phyloP scores from a whole-genome alignment of 1,140 invertebrate genomes.

The Geopemphigus sp. region DNA sequence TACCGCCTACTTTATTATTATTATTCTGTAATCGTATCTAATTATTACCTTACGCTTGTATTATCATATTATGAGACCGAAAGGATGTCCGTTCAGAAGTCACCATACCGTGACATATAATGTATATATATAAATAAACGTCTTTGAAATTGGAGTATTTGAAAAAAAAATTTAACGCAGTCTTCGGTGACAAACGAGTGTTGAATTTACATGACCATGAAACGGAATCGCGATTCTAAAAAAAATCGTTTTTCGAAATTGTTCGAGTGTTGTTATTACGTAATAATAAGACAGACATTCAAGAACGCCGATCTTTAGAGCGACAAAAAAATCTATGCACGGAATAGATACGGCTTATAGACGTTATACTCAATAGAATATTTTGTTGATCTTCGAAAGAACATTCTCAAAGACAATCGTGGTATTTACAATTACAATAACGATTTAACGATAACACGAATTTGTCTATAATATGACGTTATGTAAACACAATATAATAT shows the following conservation, averaged over 20 bases:
- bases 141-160: background rate
- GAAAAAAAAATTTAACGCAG: background rate
- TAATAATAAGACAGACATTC: no score
- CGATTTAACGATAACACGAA: no score
- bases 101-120: conserved; percentile 15
- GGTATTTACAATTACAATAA: no score
- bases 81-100: conserved; percentile 36
- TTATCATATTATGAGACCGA: background rate
- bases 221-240: conserved; percentile 16
- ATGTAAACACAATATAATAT: background rate
- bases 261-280: no score
- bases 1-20: background rate
- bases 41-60: background rate
- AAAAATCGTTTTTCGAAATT: no score
- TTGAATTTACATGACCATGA: background rate
- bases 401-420: no score
- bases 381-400: no score
- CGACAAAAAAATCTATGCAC: no score
- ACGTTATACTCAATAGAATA: no score
- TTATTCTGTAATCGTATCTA: conserved; percentile 1
- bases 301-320: no score
- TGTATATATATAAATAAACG: background rate
- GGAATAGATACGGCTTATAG: no score
- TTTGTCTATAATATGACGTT: no score
- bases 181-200: background rate